Percentiles rank a stretch among this genome's conserved stretches.
These are phyloP conservation scores for Pterostichus niger DNA, from an alignment of 2,888 invertebrate species.

Conservation along the genomic window DNA sequence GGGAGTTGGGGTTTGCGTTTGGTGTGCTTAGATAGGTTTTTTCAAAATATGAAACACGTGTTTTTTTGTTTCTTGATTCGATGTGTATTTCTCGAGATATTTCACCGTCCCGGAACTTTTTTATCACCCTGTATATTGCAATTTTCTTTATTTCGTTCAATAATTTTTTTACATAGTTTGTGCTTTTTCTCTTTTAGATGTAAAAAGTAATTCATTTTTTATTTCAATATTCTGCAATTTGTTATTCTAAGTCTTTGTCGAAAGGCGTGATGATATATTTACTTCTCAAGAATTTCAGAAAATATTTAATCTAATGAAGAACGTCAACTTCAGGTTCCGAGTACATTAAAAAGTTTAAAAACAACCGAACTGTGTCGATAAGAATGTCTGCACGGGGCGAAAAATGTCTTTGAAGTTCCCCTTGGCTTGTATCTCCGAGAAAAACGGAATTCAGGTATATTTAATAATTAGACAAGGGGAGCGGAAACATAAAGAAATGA, in stretches of 20 bases:
- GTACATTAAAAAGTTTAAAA: conserved; percentile 58
- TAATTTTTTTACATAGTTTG: too few relatives aligned
- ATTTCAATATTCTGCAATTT: too few relatives aligned
- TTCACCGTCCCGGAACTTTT: too few relatives aligned
- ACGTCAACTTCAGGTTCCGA: conserved; percentile 34
- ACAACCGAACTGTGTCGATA: conserved; percentile 50
- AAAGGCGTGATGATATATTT: conserved; percentile 21
- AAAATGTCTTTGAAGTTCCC: conserved; percentile 65
- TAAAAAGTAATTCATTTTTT: not conserved
- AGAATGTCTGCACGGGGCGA: conserved; percentile 9
- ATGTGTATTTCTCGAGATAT: too few relatives aligned
- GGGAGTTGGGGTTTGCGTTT: too few relatives aligned
- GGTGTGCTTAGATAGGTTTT: too few relatives aligned
- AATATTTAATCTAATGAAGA: conserved; percentile 60
- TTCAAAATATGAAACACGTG: too few relatives aligned
- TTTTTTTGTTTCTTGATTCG: too few relatives aligned
- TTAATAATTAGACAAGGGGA: conserved; percentile 62
- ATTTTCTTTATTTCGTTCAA: too few relatives aligned
- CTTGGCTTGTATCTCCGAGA: conserved; percentile 10
- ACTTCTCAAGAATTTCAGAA: conserved; percentile 16
- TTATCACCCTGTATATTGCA: too few relatives aligned
- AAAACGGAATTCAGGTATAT: conserved; percentile 62
- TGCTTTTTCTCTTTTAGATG: too few relatives aligned
- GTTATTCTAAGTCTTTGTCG: not conserved
- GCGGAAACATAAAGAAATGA: conserved; percentile 61